Base-by-base conservation (phyloP, 2,797 vertebrate genomes). In the Hylomyscus alleni region DNA sequence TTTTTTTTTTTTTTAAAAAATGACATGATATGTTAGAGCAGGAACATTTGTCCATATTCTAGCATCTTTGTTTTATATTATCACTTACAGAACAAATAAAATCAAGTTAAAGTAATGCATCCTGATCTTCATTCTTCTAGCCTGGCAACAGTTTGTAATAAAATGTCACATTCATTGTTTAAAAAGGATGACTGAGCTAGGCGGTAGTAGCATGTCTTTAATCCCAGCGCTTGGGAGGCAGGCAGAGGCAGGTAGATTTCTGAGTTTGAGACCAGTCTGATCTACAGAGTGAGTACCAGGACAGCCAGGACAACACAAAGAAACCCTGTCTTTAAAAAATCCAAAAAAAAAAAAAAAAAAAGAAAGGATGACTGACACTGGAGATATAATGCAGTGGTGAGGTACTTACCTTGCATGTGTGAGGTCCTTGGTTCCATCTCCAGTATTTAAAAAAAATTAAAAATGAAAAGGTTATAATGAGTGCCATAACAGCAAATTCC, bases 51-150 rank as follows among this genome's bases (percentile, higher is more conserved):
- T 94, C 44, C 29, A 24, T 96, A n/a, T 14, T 73, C 56, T 93
- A 26, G 6, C 29, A n/a, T 69, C 29, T 65, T 83, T 44, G 62
- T 81, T 75, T 86, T 95, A 47, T 78, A 58, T 17, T 58, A 60
- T 89, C 83, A 10, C 13, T 94, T 95, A 44, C 8, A 40, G 77
- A 6, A 50, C n/a, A 86, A 58, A 72, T 89, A 77, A 85, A 82
- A 81, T 72, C 58, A 62, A 95, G 82, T 92, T 86, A 91, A 76
- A 93, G 60, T 6, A 50, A 40, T 89, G 8, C 60, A 62, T 89
- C 54, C 40, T 50, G 52, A 40, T 58, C 56, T 14, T 94, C 1
- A 13, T 85, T 89, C 24, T 81, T 88, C 47, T 26, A 67, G 34
- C 22, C 5, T 12, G 58, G 54, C 10, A 80, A 17, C n/a, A 95